These are phyloP conservation scores for Poecile atricapillus DNA, from an alignment of 2,113 vertebrate species.

Conservation along the genomic window DNA sequence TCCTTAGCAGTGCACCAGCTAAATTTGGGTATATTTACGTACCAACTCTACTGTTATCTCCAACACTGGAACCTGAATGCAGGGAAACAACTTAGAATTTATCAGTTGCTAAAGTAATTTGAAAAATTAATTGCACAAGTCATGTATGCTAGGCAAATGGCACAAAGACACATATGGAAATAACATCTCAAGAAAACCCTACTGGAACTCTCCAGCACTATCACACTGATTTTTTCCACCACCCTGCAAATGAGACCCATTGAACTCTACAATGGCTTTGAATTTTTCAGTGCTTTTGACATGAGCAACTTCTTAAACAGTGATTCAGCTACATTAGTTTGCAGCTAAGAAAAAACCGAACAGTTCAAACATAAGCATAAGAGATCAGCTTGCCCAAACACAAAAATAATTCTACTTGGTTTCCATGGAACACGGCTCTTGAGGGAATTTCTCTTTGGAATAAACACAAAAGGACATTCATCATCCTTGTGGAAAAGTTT, in stretches of 20 bases:
- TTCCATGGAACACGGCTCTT: neutral
- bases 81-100: neutral
- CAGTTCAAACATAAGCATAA: neutral
- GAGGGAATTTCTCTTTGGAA: neutral
- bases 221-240: neutral
- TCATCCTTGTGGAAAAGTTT: neutral
- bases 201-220: neutral
- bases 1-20: neutral
- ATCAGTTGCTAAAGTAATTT: neutral
- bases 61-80: neutral
- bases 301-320: neutral
- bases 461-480: neutral
- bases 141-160: neutral
- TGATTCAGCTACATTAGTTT: neutral
- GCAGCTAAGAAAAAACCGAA: neutral
- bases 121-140: neutral
- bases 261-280: neutral
- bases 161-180: neutral
- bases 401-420: neutral
- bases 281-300: neutral
- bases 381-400: neutral
- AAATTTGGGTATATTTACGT: neutral
- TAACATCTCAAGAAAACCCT: neutral
- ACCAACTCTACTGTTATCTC: neutral
- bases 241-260: neutral